phyloP scores from a whole-genome alignment of 2,888 invertebrate species.

The Spialia ferax region DNA sequence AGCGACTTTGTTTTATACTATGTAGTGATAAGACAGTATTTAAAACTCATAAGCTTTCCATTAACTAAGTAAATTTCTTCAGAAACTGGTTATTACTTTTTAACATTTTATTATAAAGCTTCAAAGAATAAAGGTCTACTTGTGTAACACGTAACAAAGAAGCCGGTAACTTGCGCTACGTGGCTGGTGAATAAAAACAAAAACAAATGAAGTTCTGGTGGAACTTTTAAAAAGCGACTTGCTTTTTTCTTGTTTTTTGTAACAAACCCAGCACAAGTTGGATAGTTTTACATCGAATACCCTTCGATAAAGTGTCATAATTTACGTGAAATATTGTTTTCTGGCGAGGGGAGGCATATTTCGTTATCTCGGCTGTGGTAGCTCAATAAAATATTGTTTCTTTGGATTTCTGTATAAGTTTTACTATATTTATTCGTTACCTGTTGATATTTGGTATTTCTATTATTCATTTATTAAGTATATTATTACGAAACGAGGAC shows the following conservation, averaged over 20 bases:
- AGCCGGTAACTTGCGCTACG: conserved; percentile 31
- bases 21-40: too few species aligned
- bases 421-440: conserved; percentile 49
- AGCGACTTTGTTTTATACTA: too few species aligned
- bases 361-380: conserved; percentile 68
- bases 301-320: conserved; percentile 81
- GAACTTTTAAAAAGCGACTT: conserved; percentile 34
- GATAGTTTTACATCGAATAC: conserved; percentile 78
- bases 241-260: conserved; percentile 64
- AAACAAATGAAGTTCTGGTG: conserved; percentile 35
- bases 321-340: conserved; percentile 77
- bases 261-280: conserved; percentile 71
- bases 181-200: conserved; percentile 31
- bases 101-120: conserved; percentile 15
- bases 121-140: conserved; percentile 31
- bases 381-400: conserved; percentile 59
- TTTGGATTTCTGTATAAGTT: conserved; percentile 17
- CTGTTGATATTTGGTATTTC: conserved; percentile 57
- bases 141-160: conserved; percentile 30
- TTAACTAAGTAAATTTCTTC: conserved; percentile 1
- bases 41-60: conserved; percentile 8
- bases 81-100: neutral
- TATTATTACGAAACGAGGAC: too few species aligned
- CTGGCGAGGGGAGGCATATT: conserved; percentile 63
- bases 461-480: too few species aligned